phyloP scores from a whole-genome alignment of 2,797 vertebrate species.

The Avahi laniger region DNA sequence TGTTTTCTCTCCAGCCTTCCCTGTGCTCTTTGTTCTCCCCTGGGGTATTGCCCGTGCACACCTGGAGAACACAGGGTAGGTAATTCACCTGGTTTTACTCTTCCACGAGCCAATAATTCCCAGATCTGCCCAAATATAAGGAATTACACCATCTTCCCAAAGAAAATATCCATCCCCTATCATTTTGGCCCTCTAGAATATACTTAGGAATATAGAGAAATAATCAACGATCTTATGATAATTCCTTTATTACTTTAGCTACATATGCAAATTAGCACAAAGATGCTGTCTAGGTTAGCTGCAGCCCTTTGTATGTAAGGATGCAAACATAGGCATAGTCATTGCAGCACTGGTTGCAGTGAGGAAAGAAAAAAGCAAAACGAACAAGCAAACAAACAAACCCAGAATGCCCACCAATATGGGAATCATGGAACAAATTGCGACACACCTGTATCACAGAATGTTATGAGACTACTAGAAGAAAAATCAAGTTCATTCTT shows the following conservation, averaged over 20 bases:
- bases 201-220: not conserved
- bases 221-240: not conserved
- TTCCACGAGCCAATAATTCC: not conserved
- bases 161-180: not conserved
- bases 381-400: not conserved
- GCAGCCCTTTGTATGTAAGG: not conserved
- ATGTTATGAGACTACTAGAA: not conserved
- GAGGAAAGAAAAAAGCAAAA: not conserved
- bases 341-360: not conserved
- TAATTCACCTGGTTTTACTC: not conserved
- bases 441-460: not conserved
- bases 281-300: not conserved
- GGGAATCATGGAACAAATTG: not conserved
- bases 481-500: not conserved
- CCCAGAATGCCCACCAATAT: no score
- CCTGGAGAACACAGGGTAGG: slow-evolving; percentile 84
- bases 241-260: not conserved
- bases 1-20: slow-evolving; percentile 78
- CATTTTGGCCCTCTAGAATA: not conserved
- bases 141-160: not conserved
- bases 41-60: slow-evolving; percentile 83
- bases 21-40: slow-evolving; percentile 82
- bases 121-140: not conserved
- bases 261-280: not conserved
- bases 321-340: not conserved